Conservation (phyloP, 2,113 vertebrate species). For the Antechinus stuartii region DNA sequence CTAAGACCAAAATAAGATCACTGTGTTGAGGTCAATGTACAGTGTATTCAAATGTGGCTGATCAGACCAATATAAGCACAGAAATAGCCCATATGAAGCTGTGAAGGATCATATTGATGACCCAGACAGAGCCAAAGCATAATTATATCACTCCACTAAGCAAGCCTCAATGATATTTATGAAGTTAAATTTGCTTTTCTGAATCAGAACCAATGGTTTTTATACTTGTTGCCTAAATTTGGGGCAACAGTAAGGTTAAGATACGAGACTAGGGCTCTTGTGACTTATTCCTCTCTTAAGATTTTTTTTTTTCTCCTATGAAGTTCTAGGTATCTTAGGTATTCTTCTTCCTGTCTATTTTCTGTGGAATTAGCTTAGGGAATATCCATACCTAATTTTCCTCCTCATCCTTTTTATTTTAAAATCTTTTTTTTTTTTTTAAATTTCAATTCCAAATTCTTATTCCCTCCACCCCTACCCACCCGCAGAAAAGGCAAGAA, state of each 20-base stretch:
- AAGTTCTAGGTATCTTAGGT: background rate
- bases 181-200: background rate
- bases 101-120: background rate
- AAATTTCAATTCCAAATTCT: background rate
- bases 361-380: background rate
- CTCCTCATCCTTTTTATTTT: background rate
- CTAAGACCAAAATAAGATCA: background rate
- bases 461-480: background rate
- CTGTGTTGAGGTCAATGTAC: too few species aligned
- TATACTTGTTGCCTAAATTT: background rate
- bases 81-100: background rate
- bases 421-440: background rate
- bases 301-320: background rate
- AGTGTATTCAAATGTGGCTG: too few species aligned
- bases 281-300: background rate
- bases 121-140: background rate
- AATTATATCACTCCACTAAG: background rate
- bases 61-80: background rate
- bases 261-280: background rate
- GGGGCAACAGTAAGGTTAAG: background rate
- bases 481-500: background rate
- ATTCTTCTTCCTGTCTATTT: background rate
- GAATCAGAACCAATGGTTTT: background rate
- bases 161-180: background rate
- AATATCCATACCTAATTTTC: background rate